phyloP scores from a whole-genome alignment of 2,797 vertebrate genomes.

The Rhodeus uyekii region DNA sequence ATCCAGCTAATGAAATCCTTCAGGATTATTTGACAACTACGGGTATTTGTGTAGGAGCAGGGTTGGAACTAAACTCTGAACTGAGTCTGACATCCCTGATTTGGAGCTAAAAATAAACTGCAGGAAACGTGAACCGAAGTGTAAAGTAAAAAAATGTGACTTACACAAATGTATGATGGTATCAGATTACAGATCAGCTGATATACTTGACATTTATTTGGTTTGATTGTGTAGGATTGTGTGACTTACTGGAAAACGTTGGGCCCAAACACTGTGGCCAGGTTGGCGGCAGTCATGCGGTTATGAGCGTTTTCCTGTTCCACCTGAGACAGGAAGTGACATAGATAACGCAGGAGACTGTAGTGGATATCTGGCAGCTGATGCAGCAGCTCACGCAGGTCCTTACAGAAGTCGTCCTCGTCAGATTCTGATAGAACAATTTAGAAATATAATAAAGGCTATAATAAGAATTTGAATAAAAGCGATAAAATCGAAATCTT shows the following conservation, averaged over 20 bases:
- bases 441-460: slow-evolving; percentile 1
- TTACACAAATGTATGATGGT: no score
- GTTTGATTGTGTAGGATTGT: neutral
- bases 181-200: no score
- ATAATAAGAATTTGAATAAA: neutral
- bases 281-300: slow-evolving; percentile 87
- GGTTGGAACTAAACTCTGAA: no score
- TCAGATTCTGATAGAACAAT: slow-evolving; percentile 71
- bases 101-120: neutral
- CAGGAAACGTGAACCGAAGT: neutral
- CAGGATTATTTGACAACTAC: no score
- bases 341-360: slow-evolving; percentile 86
- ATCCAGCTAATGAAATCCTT: no score
- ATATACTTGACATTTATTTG: neutral
- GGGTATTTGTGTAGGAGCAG: no score
- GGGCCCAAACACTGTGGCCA: slow-evolving; percentile 92
- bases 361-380: slow-evolving; percentile 85
- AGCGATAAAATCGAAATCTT: neutral
- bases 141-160: neutral
- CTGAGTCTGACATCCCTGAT: no score
- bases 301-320: slow-evolving; percentile 83
- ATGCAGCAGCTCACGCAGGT: slow-evolving; percentile 78
- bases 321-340: slow-evolving; percentile 86
- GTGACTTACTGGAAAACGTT: slow-evolving; percentile 90
- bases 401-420: slow-evolving; percentile 71